A percentile compares a stretch with the other conserved stretches of the same genome.
Evolutionary conservation across 2,797 vertebrate genomes (phyloP).

Genomic region (Hoplostethus mediterraneus): DNA sequence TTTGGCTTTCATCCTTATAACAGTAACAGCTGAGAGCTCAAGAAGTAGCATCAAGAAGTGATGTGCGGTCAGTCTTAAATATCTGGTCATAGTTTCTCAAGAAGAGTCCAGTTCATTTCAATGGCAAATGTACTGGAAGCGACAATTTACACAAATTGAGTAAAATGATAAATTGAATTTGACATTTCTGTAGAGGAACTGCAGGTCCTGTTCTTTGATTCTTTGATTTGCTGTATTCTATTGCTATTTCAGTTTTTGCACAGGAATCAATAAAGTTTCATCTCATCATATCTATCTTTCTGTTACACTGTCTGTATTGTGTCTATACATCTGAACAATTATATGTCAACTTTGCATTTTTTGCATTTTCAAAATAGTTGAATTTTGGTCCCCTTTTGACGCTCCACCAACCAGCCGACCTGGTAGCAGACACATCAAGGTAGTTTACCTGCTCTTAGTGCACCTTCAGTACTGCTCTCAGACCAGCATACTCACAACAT

Average conservation of each 20-base stretch:
- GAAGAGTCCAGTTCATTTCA: no score
- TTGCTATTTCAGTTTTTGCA: no score
- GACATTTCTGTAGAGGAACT: no score
- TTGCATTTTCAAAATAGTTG: background rate
- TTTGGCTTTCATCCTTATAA: slow-evolving; percentile 52
- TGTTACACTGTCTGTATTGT: background rate
- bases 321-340: background rate
- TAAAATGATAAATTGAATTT: no score
- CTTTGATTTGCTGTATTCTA: no score
- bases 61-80: background rate
- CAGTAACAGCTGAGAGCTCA: slow-evolving; percentile 5
- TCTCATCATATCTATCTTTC: no score
- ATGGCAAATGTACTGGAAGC: background rate
- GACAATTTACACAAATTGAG: no score
- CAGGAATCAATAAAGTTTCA: no score
- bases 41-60: slow-evolving; percentile 3
- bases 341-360: background rate
- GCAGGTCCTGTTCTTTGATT: no score
- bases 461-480: background rate
- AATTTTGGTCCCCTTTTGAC: background rate
- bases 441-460: background rate
- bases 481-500: background rate
- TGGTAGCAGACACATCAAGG: background rate
- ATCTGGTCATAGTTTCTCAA: background rate
- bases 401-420: background rate